These are phyloP conservation scores for Patagioenas fasciata DNA, from an alignment of 2,113 vertebrate genomes.

Conservation along the genomic window DNA sequence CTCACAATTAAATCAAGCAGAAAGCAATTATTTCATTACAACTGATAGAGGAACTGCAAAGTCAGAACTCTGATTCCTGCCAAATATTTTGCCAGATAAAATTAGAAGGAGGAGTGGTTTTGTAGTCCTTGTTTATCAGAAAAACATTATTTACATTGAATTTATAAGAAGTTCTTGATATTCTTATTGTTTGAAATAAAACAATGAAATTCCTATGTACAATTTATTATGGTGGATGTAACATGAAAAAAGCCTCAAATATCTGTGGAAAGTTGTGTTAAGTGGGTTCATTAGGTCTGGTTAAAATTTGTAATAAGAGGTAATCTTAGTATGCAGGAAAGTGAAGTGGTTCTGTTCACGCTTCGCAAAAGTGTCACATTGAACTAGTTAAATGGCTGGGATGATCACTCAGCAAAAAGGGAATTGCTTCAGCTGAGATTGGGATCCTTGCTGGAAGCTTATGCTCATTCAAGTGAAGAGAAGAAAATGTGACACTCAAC, in stretches of 20 bases:
- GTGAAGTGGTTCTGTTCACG: neutral
- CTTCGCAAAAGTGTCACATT: neutral
- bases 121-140: neutral
- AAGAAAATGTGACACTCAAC: neutral
- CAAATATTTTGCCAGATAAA: neutral
- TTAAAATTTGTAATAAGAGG: neutral
- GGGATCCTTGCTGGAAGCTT: neutral
- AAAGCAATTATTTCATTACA: neutral
- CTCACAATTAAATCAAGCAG: neutral
- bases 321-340: neutral
- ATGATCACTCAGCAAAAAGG: neutral
- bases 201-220: neutral
- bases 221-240: neutral
- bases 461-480: neutral
- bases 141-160: neutral
- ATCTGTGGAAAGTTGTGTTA: neutral
- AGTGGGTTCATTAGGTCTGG: neutral
- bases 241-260: neutral
- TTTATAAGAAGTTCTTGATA: neutral
- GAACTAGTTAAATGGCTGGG: neutral
- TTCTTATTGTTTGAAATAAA: neutral
- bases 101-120: neutral
- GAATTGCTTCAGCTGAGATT: neutral
- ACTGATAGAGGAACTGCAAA: neutral
- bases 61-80: neutral